Evolutionary conservation across 2,797 vertebrate genomes (phyloP).

Genomic region (Brotula barbata): DNA sequence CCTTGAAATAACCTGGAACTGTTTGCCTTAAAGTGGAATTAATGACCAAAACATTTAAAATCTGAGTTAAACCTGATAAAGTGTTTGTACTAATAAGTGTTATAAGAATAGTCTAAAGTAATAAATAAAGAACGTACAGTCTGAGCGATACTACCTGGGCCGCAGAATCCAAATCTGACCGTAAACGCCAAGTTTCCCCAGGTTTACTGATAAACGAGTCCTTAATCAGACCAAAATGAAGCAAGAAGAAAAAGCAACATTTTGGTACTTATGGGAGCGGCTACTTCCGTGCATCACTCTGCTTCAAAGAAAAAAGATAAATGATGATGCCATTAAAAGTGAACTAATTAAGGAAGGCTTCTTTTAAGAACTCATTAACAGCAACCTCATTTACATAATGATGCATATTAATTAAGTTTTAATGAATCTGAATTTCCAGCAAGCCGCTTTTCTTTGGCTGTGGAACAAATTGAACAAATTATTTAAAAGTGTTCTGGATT

Average conservation of each 20-base stretch:
- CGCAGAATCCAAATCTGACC: too few species aligned
- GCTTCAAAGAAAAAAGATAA: constrained; percentile 99
- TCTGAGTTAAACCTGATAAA: too few species aligned
- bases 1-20: too few species aligned
- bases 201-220: constrained; percentile 75
- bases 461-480: constrained; percentile 99
- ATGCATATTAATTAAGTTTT: constrained; percentile 99
- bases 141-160: too few species aligned
- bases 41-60: too few species aligned
- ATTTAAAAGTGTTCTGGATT: constrained; percentile 99
- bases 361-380: constrained; percentile 99
- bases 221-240: constrained; percentile 89
- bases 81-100: too few species aligned
- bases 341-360: constrained; percentile 99
- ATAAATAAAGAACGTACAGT: too few species aligned
- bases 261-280: constrained; percentile 90
- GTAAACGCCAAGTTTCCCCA: constrained; percentile 73
- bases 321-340: constrained; percentile 99
- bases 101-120: too few species aligned
- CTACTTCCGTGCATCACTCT: constrained; percentile 94
- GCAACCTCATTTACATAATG: constrained; percentile 99
- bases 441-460: constrained; percentile 99
- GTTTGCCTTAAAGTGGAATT: too few species aligned
- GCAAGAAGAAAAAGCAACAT: constrained; percentile 84
- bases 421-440: constrained; percentile 99